phyloP scores from a whole-genome alignment of 1,140 invertebrate species.

The Limonius californicus region DNA sequence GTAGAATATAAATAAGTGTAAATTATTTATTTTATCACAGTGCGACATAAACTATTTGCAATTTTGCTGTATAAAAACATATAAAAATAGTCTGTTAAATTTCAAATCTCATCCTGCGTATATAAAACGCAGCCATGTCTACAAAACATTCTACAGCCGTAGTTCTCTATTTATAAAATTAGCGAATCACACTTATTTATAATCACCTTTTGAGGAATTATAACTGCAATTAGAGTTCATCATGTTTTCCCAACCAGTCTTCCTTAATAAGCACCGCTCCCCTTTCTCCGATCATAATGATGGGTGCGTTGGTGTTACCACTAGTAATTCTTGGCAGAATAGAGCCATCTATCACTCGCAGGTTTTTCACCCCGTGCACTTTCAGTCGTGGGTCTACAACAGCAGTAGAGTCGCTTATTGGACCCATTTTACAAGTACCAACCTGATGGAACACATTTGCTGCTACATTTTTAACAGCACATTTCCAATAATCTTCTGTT shows the following conservation, averaged over 20 bases:
- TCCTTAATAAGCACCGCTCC: conserved; percentile 64
- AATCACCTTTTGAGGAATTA: no score
- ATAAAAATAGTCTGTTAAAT: no score
- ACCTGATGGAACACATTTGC: conserved; percentile 59
- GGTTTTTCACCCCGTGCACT: conserved; percentile 48
- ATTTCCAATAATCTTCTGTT: conserved; percentile 61
- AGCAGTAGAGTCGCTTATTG: conserved; percentile 47
- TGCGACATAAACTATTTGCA: no score
- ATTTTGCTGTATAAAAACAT: no score
- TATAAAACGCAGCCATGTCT: no score
- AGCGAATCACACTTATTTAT: no score
- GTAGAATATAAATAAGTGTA: no score
- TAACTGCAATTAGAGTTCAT: conserved; percentile 17
- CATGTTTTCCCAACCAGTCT: conserved; percentile 41
- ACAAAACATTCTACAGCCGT: no score
- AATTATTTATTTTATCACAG: no score
- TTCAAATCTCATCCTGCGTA: no score
- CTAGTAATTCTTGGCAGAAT: conserved; percentile 69
- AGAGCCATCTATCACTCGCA: conserved; percentile 70
- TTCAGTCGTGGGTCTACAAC: conserved; percentile 55
- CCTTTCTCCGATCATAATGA: conserved; percentile 72
- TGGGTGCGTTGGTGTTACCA: conserved; percentile 69
- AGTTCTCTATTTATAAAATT: no score
- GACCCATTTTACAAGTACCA: conserved; percentile 62
- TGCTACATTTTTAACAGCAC: conserved; percentile 58